phyloP scores from a whole-genome alignment of 1,140 invertebrate species.

The Drosophila kepulauana region DNA sequence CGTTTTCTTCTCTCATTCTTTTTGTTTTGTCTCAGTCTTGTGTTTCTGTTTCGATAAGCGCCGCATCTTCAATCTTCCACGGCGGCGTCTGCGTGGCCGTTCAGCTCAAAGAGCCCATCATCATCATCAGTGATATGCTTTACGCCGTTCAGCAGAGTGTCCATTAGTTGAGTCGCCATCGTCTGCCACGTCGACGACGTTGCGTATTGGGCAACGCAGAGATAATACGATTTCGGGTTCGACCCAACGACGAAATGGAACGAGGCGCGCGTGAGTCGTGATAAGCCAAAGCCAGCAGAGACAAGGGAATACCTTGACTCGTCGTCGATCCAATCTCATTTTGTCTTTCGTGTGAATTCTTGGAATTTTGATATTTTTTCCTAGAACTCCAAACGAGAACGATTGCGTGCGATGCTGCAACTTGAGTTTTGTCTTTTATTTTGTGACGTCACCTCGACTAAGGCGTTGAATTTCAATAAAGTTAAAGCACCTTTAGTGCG shows the following conservation, averaged over 20 bases:
- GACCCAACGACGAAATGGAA: slow-evolving; percentile 71
- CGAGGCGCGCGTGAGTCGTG: slow-evolving; percentile 79
- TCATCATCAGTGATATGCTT: slow-evolving; percentile 74
- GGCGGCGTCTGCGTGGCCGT: slow-evolving; percentile 56
- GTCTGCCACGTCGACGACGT: slow-evolving; percentile 56
- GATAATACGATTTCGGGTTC: slow-evolving; percentile 78
- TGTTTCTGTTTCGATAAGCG: slow-evolving; percentile 73
- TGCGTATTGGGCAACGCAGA: slow-evolving; percentile 59
- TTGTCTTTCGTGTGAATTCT: slow-evolving; percentile 81
- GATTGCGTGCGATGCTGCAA: slow-evolving; percentile 19
- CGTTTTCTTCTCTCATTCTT: slow-evolving; percentile 25
- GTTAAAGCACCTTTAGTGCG: neutral
- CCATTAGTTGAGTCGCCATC: slow-evolving; percentile 78
- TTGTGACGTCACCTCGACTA: slow-evolving; percentile 58
- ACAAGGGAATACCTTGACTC: slow-evolving; percentile 81
- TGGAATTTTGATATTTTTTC: slow-evolving; percentile 83
- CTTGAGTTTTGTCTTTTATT: slow-evolving; percentile 8
- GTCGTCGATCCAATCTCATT: slow-evolving; percentile 65
- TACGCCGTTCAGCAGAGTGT: slow-evolving; percentile 70
- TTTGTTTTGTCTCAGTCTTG: slow-evolving; percentile 30
- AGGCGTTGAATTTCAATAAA: neutral
- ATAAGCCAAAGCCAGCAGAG: slow-evolving; percentile 59
- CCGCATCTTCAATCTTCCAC: slow-evolving; percentile 84
- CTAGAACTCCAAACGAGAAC: slow-evolving; percentile 65
- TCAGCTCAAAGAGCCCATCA: slow-evolving; percentile 48